Evolutionary conservation across 2,113 vertebrate species (phyloP), one percentile per base, ranked within the genome.

Genomic region (Passer domesticus): DNA sequence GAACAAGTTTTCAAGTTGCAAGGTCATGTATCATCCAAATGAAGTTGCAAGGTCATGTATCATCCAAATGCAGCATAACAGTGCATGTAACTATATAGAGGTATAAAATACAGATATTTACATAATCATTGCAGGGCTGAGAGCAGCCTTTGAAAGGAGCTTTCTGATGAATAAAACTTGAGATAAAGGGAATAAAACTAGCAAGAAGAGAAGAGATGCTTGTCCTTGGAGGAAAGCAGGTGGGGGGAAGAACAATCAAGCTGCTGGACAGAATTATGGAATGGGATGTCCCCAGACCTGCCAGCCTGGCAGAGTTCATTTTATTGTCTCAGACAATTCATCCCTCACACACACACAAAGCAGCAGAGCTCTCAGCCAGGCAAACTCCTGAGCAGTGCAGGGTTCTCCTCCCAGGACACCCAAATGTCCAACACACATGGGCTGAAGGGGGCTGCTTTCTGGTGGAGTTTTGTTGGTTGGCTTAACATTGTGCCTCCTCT

Each of bases 61-160:
- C 25, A 66, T 31, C 11, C 35, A 68, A 33, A 13, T 4, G 4
- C 18, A 68, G 7, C 9, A 3, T 46, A 27, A 23, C 8, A 66
- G 14, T 24, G 9, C 9, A 27, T 3, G 4, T 15, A 5, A 24
- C 22, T 33, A 30, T 4, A 43, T 1, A 60, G 9, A 46, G 11
- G 11, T 7, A 37, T n/a, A 50, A 69, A 52, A 78, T 25, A 47
- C 7, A 60, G 31, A 5, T 67, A 49, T 73, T 80, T 52, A 53
- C 23, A 11, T 67, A 88, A 70, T 37, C 62, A 31, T 22, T 68
- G 43, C 50, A 84, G 33, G 10, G 72, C 7, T 59, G 37, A 70
- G 7, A 56, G 43, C 47, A 75, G 52, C 47, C 50, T 74, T 70
- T 67, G 39, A 30, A 25, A 73, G 83, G 11, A 89, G 11, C 14